These are phyloP conservation scores for Hoplias malabaricus DNA, from an alignment of 2,113 vertebrate genomes.

Conservation along the genomic window DNA sequence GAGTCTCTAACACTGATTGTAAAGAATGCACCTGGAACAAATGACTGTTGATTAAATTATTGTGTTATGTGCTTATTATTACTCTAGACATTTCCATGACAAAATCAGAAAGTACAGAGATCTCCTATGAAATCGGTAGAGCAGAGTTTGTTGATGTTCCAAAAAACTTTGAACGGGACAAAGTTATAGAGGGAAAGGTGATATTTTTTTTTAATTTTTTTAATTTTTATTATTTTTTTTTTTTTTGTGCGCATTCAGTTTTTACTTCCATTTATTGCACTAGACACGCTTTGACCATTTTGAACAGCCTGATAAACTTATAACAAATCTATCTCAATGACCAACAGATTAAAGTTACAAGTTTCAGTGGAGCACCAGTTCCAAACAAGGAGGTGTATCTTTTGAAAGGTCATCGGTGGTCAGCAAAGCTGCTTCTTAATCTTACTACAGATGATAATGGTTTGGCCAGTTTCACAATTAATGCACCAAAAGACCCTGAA, in stretches of 20 bases:
- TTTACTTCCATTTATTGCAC: neutral
- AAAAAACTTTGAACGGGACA: constrained; percentile 53
- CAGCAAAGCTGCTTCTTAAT: constrained; percentile 25
- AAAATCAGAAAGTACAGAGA: fast-evolving
- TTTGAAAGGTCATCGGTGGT: constrained; percentile 40
- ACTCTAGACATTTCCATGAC: neutral
- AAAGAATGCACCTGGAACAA: no score
- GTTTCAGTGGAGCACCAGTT: constrained; percentile 53
- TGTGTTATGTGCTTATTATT: neutral
- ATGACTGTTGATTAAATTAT: no score
- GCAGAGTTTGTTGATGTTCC: constrained; percentile 61
- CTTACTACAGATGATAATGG: constrained; percentile 67
- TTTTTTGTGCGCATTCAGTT: fast-evolving
- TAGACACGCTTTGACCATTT: neutral
- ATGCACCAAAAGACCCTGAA: constrained; percentile 16
- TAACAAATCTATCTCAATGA: neutral
- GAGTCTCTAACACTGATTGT: neutral
- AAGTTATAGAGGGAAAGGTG: constrained; percentile 64
- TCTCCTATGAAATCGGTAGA: constrained; percentile 63
- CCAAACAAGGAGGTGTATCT: constrained; percentile 51
- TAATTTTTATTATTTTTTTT: no score
- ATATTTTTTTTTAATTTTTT: constrained; percentile 12
- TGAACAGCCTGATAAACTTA: neutral
- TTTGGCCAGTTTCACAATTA: constrained; percentile 59
- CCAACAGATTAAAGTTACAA: constrained; percentile 60